Percentiles rank a stretch among this genome's conserved stretches.
Evolutionary conservation across 1,140 invertebrate species (phyloP).

Genomic region (Drosophila sucinea): DNA sequence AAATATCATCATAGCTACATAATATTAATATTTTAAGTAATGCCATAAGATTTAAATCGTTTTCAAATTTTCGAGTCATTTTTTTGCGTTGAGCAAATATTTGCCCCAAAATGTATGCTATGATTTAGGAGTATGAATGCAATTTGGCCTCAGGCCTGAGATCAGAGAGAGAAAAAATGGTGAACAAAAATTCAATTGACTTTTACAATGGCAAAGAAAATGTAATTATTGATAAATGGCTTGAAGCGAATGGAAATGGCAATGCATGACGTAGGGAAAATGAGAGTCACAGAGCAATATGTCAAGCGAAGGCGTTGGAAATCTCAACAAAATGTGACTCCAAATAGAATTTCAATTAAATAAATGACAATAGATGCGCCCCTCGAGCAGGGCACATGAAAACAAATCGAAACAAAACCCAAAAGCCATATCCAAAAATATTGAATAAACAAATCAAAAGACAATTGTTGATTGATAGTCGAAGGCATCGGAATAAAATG

Average conservation of each 20-base stretch:
- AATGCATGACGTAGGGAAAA: slow-evolving; percentile 40
- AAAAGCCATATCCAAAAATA: slow-evolving; percentile 48
- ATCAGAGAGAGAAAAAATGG: slow-evolving; percentile 41
- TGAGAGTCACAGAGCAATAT: not conserved
- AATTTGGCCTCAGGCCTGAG: slow-evolving; percentile 33
- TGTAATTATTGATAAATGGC: slow-evolving; percentile 64
- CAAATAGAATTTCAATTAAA: slow-evolving; percentile 76
- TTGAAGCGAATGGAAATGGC: slow-evolving; percentile 28
- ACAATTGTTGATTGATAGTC: slow-evolving; percentile 54
- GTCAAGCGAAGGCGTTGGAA: slow-evolving; percentile 34
- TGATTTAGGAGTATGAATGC: slow-evolving; percentile 5
- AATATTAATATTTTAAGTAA: no score
- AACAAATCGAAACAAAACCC: slow-evolving; percentile 15
- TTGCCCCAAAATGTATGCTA: slow-evolving; percentile 53
- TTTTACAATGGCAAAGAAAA: slow-evolving; percentile 45
- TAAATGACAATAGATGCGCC: slow-evolving; percentile 49
- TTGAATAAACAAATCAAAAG: slow-evolving; percentile 70
- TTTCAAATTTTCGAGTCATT: no score
- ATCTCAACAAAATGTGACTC: slow-evolving; percentile 47
- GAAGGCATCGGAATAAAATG: slow-evolving; percentile 15
- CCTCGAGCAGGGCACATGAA: slow-evolving; percentile 6
- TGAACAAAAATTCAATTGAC: slow-evolving; percentile 49
- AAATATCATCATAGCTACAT: no score
- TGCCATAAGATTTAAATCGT: no score
- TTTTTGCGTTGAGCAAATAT: no score